These are phyloP conservation scores for Tringa solitaria DNA, from an alignment of 2,113 vertebrate genomes.

Conservation along the genomic window DNA sequence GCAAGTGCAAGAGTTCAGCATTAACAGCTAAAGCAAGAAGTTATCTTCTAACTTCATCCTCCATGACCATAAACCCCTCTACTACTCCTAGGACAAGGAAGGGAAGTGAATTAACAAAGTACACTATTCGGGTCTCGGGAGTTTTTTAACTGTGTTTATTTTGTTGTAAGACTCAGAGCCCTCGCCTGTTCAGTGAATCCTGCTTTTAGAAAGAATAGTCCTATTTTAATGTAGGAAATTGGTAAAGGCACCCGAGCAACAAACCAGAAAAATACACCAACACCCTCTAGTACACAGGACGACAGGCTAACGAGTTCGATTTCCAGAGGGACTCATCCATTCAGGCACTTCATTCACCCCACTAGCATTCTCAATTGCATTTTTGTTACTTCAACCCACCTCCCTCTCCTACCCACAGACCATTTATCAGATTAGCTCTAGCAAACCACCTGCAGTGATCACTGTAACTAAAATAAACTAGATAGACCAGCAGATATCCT, in stretches of 20 bases:
- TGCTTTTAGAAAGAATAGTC: not conserved
- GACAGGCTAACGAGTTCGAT: rapidly evolving
- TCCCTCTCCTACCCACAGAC: not conserved
- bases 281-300: rapidly evolving
- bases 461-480: not conserved
- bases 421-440: not conserved
- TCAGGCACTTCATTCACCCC: not conserved
- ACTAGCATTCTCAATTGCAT: not conserved
- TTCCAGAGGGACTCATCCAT: not conserved
- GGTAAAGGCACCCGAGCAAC: not conserved
- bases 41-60: not conserved
- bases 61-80: not conserved
- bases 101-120: not conserved
- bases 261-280: not conserved
- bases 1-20: not conserved
- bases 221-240: not conserved
- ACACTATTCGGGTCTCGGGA: rapidly evolving
- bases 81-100: not conserved
- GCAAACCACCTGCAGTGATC: not conserved
- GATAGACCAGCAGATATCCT: not conserved
- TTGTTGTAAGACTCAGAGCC: not conserved
- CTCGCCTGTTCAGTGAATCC: not conserved
- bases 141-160: not conserved
- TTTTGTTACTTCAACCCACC: not conserved
- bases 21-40: not conserved